Conservation (phyloP, 2,113 vertebrate genomes). For the Lagenorhynchus albirostris region DNA sequence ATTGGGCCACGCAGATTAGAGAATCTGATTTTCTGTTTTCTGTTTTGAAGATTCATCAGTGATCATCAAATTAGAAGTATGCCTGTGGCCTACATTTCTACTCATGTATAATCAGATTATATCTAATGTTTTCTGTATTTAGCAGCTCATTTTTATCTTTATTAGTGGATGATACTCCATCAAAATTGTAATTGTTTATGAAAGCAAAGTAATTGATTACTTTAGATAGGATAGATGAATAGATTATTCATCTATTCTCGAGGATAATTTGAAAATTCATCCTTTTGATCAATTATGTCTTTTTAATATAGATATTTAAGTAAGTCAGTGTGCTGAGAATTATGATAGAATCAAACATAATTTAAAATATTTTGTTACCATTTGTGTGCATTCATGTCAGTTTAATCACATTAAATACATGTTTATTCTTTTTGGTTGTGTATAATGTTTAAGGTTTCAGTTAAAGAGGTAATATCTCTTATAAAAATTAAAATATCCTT, state of each 20-base stretch:
- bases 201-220: constrained; percentile 28
- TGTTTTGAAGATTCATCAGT: constrained; percentile 58
- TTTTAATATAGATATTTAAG: neutral
- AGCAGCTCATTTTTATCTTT: constrained; percentile 37
- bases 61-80: constrained; percentile 47
- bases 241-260: neutral
- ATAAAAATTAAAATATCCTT: constrained; percentile 1
- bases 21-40: constrained; percentile 45
- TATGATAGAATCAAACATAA: constrained; percentile 1
- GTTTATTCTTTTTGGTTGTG: constrained; percentile 32
- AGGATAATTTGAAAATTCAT: neutral
- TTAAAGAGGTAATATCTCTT: neutral
- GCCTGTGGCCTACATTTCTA: constrained; percentile 13
- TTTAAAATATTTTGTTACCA: constrained; percentile 17
- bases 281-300: neutral
- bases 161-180: constrained; percentile 8
- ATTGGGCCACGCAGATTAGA: constrained; percentile 14
- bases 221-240: too few species aligned
- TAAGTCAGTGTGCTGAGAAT: constrained; percentile 39
- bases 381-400: neutral
- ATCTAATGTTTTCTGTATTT: constrained; percentile 33
- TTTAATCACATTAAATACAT: neutral
- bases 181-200: constrained; percentile 32
- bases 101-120: constrained; percentile 36
- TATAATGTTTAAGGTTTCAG: neutral